A percentile compares a stretch with the other conserved stretches of the same genome.
These are phyloP conservation scores for Balanococcus diminutus DNA, from an alignment of 2,888 invertebrate genomes.

Conservation along the genomic window DNA sequence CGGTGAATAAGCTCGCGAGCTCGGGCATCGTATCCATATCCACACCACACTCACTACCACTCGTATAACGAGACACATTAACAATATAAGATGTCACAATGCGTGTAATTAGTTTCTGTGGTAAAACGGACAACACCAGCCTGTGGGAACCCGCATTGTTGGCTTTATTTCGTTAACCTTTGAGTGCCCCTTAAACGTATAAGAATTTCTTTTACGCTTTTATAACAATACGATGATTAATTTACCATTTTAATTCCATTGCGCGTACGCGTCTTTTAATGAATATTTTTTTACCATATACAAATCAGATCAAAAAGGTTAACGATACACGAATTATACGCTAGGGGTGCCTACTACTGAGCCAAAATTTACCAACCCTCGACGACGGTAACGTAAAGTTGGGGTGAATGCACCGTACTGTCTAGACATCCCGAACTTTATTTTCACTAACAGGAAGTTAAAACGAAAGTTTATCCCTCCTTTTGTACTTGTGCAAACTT, in stretches of 20 bases:
- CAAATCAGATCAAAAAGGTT: constrained; percentile 42
- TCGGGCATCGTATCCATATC: not conserved
- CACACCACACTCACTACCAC: not conserved
- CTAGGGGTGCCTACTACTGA: not conserved
- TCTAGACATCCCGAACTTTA: not conserved
- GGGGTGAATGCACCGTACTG: constrained; percentile 19
- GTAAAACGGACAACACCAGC: constrained; percentile 46
- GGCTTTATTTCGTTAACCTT: constrained; percentile 50
- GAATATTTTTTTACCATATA: constrained; percentile 15
- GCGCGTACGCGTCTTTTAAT: constrained; percentile 34
- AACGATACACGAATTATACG: not conserved
- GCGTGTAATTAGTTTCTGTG: constrained; percentile 52
- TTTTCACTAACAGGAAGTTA: constrained; percentile 30
- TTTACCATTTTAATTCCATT: constrained; percentile 43
- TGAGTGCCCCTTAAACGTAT: constrained; percentile 48
- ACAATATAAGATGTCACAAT: constrained; percentile 53
- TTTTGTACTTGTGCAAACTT: not conserved
- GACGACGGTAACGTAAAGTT: not conserved
- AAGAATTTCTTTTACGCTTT: constrained; percentile 50
- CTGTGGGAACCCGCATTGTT: constrained; percentile 52
- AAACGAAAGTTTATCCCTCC: constrained; percentile 13
- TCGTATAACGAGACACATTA: constrained; percentile 45
- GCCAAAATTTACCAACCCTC: constrained; percentile 5
- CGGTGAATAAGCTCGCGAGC: not conserved
- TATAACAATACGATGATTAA: constrained; percentile 50